Evolutionary conservation across 1,140 invertebrate genomes (phyloP), one percentile per base, ranked within the genome.

Genomic region (Maniola jurtina): DNA sequence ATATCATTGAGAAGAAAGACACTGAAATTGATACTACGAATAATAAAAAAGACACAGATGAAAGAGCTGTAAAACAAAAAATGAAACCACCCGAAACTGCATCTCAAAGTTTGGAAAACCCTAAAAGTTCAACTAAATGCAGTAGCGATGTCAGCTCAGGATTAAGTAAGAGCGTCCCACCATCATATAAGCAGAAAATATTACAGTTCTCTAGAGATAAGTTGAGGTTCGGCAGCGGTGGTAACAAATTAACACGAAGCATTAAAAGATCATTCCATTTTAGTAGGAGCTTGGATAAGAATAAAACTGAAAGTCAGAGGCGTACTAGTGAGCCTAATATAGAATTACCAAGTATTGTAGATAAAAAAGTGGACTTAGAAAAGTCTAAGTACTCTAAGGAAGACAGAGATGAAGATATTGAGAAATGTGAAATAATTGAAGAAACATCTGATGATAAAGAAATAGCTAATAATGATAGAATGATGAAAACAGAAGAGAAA

Each of bases 171-270:
- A 91, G 90, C 81, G 91, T 91, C 5, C 91, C 91, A 10, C 90
- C 89, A 0, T 91, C 89, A 6, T 92, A 91, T 59, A 92, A 91
- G 66, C 89, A 92, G 70, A 92, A 92, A 66, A 45, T 91, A 61
- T 65, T 91, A 42, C 90, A 91, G 64, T 91, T 92, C 64, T 92
- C 90, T 2, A 84, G 83, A 67, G 90, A 91, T 57, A 91, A 92
- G 77, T 67, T 92, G 36, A 76, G 88, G 38, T 90, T 91, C 72
- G 90, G 83, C 8, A 91, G 88, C 70, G 86, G 86, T 11, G 85
- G 88, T 0, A 92, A 91, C 64, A 86, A 78, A 72, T 65, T 92
- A 52, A 92, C 90, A 0, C 84, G 88, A 64, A 92, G 91, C 62
- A 88, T 92, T 25, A 92, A 92, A 66, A 82, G 90, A 72, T 91